Evolutionary conservation across 1,140 invertebrate genomes (phyloP).

Genomic region (Listronotus bonariensis): DNA sequence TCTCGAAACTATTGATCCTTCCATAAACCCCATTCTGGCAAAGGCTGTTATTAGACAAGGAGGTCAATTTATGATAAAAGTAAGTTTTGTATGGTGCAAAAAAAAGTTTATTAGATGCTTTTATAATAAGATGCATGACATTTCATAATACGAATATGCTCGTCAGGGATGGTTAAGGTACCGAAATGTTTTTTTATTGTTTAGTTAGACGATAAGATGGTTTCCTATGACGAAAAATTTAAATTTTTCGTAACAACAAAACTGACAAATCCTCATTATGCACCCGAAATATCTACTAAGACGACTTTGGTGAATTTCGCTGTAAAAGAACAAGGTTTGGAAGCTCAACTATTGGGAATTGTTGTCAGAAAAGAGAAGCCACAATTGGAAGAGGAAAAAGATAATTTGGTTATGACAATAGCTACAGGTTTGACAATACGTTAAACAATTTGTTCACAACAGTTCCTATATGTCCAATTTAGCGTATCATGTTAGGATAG

Average conservation of each 20-base stretch:
- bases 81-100: constrained; percentile 38
- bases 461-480: too few species aligned
- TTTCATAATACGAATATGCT: too few species aligned
- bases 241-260: constrained; percentile 89
- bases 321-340: constrained; percentile 86
- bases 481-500: too few species aligned
- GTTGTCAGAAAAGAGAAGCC: constrained; percentile 78
- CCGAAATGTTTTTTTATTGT: too few species aligned
- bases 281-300: constrained; percentile 88
- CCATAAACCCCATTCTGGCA: constrained; percentile 75
- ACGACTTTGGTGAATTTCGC: constrained; percentile 92
- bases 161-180: too few species aligned
- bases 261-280: constrained; percentile 87
- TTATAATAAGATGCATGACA: background rate
- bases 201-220: constrained; percentile 78
- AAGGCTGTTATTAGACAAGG: constrained; percentile 73
- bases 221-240: constrained; percentile 80
- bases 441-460: too few species aligned
- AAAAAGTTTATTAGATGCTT: background rate
- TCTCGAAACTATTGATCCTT: constrained; percentile 77
- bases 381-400: constrained; percentile 85
- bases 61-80: constrained; percentile 70
- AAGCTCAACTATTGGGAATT: constrained; percentile 84
- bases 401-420: constrained; percentile 70
- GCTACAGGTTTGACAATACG: constrained; percentile 60